Evolutionary conservation across 2,797 vertebrate species (phyloP).

Genomic region (Emydoidea blandingii): DNA sequence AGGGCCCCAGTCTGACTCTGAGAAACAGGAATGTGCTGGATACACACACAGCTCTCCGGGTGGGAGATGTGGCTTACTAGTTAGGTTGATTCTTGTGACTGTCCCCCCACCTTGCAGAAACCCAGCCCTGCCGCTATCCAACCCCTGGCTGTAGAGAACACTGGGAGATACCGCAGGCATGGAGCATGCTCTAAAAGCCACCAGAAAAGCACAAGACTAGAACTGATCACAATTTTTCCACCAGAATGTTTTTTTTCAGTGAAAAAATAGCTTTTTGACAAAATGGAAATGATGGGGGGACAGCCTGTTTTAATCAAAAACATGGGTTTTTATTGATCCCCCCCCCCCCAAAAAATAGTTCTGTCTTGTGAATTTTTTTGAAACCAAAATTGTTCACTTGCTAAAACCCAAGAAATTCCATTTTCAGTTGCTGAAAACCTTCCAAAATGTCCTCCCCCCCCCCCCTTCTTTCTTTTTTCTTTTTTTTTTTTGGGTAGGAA

Average conservation of each 20-base stretch:
- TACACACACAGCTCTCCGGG: neutral
- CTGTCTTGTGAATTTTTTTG: no score
- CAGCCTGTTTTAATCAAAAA: neutral
- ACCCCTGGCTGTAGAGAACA: neutral
- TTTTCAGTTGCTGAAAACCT: no score
- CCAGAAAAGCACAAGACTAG: no score
- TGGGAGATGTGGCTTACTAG: neutral
- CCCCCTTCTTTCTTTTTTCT: no score
- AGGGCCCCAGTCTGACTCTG: neutral
- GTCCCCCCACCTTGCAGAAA: neutral
- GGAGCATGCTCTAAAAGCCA: neutral
- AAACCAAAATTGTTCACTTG: no score
- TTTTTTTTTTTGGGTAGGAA: no score
- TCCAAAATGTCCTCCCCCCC: no score
- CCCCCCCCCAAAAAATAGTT: no score
- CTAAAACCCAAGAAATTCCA: no score
- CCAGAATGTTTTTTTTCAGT: neutral
- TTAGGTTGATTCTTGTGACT: neutral
- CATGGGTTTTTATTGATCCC: neutral
- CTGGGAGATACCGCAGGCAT: neutral
- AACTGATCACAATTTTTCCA: neutral
- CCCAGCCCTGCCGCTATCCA: neutral
- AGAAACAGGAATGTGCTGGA: no score
- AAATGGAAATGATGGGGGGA: neutral
- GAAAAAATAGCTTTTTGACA: neutral